phyloP scores from a whole-genome alignment of 2,113 vertebrate genomes.

The Oryzias curvinotus region DNA sequence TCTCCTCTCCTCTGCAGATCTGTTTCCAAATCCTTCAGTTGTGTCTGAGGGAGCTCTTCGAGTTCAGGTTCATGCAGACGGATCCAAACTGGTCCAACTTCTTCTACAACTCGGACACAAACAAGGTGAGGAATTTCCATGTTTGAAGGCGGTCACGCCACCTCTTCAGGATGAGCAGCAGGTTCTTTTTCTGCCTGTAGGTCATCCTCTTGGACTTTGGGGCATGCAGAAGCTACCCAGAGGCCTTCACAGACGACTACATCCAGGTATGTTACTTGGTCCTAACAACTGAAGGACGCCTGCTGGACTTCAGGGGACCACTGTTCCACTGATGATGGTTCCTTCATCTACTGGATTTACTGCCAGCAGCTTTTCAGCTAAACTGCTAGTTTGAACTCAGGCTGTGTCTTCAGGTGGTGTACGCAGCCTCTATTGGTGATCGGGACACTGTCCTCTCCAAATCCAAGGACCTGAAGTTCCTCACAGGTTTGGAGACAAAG shows the following conservation, averaged over 20 bases:
- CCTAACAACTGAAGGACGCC: no score
- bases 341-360: not conserved
- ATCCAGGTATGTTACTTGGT: constrained; percentile 79
- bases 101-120: constrained; percentile 82
- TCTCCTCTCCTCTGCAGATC: constrained; percentile 71
- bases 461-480: constrained; percentile 86
- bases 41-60: constrained; percentile 87
- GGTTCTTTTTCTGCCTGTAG: constrained; percentile 54
- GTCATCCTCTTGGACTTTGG: constrained; percentile 88
- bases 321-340: not conserved
- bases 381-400: not conserved
- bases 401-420: constrained; percentile 79
- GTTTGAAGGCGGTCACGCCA: not conserved
- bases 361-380: no score
- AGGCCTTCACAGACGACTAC: constrained; percentile 88
- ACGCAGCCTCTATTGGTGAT: constrained; percentile 84
- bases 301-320: no score
- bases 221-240: constrained; percentile 83
- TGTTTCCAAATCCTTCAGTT: constrained; percentile 84
- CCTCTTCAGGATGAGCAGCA: not conserved
- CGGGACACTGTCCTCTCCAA: constrained; percentile 82
- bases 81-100: constrained; percentile 96
- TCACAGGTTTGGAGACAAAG: constrained; percentile 90
- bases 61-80: constrained; percentile 94
- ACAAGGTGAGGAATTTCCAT: constrained; percentile 72